Percentiles rank a stretch among this genome's conserved stretches.
These are phyloP conservation scores for Porites lobata DNA, from an alignment of 92 coral and sea anemone species.

Conservation along the genomic window DNA sequence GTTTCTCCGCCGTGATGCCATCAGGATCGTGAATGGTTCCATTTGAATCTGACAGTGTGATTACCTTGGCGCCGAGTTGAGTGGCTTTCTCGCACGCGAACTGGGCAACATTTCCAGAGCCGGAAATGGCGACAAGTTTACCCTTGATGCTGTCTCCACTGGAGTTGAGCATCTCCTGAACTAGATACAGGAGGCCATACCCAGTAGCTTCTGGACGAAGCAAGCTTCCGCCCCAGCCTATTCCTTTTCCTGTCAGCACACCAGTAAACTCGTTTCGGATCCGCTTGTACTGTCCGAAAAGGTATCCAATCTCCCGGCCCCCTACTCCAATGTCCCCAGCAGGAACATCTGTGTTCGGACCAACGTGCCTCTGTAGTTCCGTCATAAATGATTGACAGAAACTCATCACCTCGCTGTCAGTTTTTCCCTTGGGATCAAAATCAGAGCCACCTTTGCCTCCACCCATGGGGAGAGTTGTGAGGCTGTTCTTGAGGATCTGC, in stretches of 20 bases:
- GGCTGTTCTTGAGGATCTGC: slow-evolving; percentile 90
- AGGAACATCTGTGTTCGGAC: slow-evolving; percentile 91
- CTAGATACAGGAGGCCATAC: slow-evolving; percentile 88
- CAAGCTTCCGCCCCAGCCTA: slow-evolving; percentile 84
- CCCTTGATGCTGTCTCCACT: slow-evolving; percentile 78
- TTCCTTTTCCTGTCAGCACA: slow-evolving; percentile 89
- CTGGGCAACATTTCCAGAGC: slow-evolving; percentile 94
- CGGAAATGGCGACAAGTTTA: slow-evolving; percentile 83
- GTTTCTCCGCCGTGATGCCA: slow-evolving; percentile 79
- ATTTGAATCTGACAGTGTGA: slow-evolving; percentile 83
- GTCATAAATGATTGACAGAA: slow-evolving; percentile 93
- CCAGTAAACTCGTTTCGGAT: slow-evolving; percentile 95
- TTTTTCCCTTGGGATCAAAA: slow-evolving; percentile 93
- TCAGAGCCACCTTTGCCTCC: slow-evolving; percentile 95
- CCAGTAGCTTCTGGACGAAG: slow-evolving; percentile 93
- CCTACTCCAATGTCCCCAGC: slow-evolving; percentile 95
- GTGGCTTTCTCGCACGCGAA: slow-evolving; percentile 80
- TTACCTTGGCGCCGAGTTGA: slow-evolving; percentile 84
- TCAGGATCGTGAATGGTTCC: slow-evolving; percentile 87
- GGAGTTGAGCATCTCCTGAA: slow-evolving; percentile 76
- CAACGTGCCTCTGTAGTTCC: slow-evolving; percentile 89
- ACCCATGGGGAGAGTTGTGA: slow-evolving; percentile 92
- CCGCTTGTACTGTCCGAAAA: slow-evolving; percentile 92
- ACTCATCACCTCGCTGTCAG: slow-evolving; percentile 89
- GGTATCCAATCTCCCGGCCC: slow-evolving; percentile 89